Base-by-base conservation (phyloP, 2,797 vertebrate species). In the Lepus oiostolus region DNA sequence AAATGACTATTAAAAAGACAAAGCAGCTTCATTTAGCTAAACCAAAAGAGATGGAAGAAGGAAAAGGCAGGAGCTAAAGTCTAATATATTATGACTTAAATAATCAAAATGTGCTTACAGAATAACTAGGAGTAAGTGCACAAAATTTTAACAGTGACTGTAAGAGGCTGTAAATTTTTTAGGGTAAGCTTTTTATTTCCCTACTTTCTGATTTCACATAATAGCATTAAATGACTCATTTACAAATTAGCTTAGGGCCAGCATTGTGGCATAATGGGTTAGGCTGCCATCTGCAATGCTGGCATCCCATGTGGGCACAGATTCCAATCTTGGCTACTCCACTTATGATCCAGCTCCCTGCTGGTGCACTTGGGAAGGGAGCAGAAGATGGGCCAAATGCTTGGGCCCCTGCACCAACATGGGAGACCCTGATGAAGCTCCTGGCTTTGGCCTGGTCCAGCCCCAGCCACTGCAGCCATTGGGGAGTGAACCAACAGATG, bases 31-130 rank as follows among this genome's bases (percentile, higher is more conserved):
- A 58, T 58, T 17, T 58, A 58, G 54, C 65, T 42, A 71, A 70
- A 24, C 35, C 77, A 35, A 75, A 16, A 95, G 91, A 81, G 52
- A 54, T 16, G 14, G 32, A 2, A 10, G 10, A 60, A 75, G 32
- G 52, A 42, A 91, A 71, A 92, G 21, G 58, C 14, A 76, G 67
- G 47, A 79, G 16, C 21, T 88, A 91, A 96, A 90, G 24, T 88
- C 58, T 74, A 75, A 93, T 26, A 86, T 2, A 42, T 77, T 67
- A 77, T 80, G n/a, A 93, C 54, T 87, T 88, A 88, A 76, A 81
- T 77, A 91, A 89, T 54, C 95, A 94, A 96, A 93, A 87, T 60
- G 58, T 38, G 42, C 68, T 95, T 92, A 91, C 63, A 68, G 88
- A 89, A 70, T 58, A 92, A 85, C 52, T 62, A 47, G 38, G 90